Evolutionary conservation across 1,140 invertebrate genomes (phyloP), one percentile per base, ranked within the genome.

Genomic region (Stratiolaelaps scimitus): DNA sequence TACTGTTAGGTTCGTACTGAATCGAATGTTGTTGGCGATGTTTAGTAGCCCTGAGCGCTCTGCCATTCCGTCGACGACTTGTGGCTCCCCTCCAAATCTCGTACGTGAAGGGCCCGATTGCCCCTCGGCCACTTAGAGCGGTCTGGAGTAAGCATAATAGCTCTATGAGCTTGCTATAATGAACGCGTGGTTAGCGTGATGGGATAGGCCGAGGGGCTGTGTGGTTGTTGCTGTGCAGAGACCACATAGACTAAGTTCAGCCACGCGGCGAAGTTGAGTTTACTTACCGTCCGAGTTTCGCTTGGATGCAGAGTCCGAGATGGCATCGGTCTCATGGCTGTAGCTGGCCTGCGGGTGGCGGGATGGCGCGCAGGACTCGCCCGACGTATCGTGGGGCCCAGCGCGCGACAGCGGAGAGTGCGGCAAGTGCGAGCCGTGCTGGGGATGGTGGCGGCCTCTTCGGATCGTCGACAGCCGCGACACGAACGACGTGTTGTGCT

Each of bases 401-500:
- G 53, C 34, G 26, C 53, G 26, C 23, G 67, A 66, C 17, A 69
- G 64, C 10, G 72, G 68, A 13, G 69, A 69, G 45, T 72, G 72
- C 44, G 44, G 64, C 30, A 68, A 45, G 34, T 48, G 65, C 65
- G 20, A 66, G 64, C n/a, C 83, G 76, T 69, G 84, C 79, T 66
- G 84, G 80, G 45, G 83, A 83, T 67, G 84, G 82, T 72, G 83
- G 84, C 75, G 87, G 86, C 56, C 72, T 71, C 78, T 80, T 60
- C 87, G 81, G 73, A 89, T 89, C 43, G 88, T 89, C 67, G 87
- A 87, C 74, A 89, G 78, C 67, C 87, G 83, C 72, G 86, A 87
- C 72, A 90, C 87, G 76, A 90, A 90, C 43, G 87, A 89, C 70
- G 87, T 85, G 76, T 90, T 89, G 81, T 89, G 86, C 80, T 89